These are phyloP conservation scores for Theretra japonica DNA, from an alignment of 2,888 invertebrate genomes.

Conservation along the genomic window DNA sequence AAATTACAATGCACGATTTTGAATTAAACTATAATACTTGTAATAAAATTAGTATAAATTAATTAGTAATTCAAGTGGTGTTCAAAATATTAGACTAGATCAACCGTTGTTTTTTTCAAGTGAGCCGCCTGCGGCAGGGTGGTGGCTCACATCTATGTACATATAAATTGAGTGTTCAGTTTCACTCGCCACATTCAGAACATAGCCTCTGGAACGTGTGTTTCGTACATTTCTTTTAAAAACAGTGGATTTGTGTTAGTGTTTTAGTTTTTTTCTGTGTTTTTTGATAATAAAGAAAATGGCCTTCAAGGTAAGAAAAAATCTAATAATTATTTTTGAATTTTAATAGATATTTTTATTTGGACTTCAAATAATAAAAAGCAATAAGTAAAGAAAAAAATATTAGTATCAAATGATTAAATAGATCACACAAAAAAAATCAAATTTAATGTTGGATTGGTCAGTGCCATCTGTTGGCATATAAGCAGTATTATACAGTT, in stretches of 20 bases:
- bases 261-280: constrained; percentile 43
- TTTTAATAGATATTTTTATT: too few species aligned
- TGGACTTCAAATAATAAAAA: too few species aligned
- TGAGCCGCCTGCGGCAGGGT: constrained; percentile 16
- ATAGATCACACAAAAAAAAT: too few species aligned
- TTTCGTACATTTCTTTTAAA: constrained; percentile 43
- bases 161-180: constrained; percentile 64
- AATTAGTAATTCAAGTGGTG: not conserved
- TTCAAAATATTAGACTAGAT: not conserved
- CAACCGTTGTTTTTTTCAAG: not conserved
- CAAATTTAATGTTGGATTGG: too few species aligned
- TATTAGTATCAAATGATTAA: too few species aligned
- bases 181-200: constrained; percentile 67
- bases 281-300: constrained; percentile 56
- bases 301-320: constrained; percentile 68
- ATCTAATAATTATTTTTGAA: not conserved
- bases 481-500: too few species aligned
- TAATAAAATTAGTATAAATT: too few species aligned
- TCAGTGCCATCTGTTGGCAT: too few species aligned
- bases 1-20: too few species aligned
- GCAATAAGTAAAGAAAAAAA: too few species aligned
- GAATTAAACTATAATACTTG: too few species aligned
- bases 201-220: constrained; percentile 54
- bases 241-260: constrained; percentile 28
- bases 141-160: constrained; percentile 48